Evolutionary conservation across 2,113 vertebrate species (phyloP).

Genomic region (Hyla sarda): DNA sequence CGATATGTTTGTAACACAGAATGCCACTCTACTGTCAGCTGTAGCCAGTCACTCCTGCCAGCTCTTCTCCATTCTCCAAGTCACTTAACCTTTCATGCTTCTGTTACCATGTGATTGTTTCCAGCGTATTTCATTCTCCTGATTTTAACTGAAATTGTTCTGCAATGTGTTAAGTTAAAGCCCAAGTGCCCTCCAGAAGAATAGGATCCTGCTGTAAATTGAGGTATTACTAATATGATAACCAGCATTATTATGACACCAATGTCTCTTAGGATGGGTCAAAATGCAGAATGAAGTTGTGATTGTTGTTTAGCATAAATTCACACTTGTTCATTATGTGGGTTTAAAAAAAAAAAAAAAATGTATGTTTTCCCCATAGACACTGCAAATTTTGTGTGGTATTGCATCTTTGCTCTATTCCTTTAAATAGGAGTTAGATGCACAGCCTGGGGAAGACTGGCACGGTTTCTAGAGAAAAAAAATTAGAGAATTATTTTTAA

Average conservation of each 20-base stretch:
- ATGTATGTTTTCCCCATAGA: no score
- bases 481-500: no score
- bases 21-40: neutral
- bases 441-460: no score
- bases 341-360: no score
- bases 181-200: conserved; percentile 11
- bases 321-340: no score
- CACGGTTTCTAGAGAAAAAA: no score
- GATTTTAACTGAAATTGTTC: conserved; percentile 30
- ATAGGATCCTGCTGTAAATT: neutral
- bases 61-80: neutral
- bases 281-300: neutral
- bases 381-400: no score
- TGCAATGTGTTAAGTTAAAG: conserved; percentile 27
- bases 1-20: neutral
- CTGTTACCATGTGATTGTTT: conserved; percentile 19
- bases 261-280: neutral
- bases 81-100: conserved; percentile 49
- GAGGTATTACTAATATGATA: neutral
- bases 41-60: neutral
- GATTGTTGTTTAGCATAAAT: neutral
- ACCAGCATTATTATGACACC: neutral
- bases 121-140: neutral
- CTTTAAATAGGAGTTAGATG: no score
- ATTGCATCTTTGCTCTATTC: no score